Evolutionary conservation across 2,113 vertebrate species (phyloP), one percentile per base, ranked within the genome.

Genomic region (Catharus fuscescens): DNA sequence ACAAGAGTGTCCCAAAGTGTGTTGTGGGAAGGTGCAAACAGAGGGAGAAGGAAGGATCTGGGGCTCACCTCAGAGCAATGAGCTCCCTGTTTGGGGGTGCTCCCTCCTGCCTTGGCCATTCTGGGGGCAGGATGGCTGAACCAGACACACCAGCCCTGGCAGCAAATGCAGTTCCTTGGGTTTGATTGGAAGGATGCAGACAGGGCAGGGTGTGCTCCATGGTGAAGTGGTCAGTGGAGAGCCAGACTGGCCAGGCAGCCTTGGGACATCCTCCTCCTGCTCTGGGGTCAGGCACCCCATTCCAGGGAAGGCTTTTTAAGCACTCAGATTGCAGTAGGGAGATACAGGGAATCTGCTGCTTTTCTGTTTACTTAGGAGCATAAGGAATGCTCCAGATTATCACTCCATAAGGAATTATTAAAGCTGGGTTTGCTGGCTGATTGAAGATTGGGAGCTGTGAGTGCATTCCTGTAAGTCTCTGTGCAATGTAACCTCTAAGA

Each of bases 61-160:
- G 59, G 71, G 64, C 32, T 92, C 19, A 0, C 40, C 88, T 47
- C 19, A 18, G 44, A 10, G 3, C 14, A 29, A 4, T 28, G 25
- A 77, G n/a, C 14, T 81, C 20, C 24, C 5, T 45, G 32, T 0
- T 1, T 9, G 2, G 7, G 3, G 11, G 0, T 45, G 44, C 32
- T 86, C 26, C 61, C 12, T 0, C 7, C 9, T 80, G 47, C 62
- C 53, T 23, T 21, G 42, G 78, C 52, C 24, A 0, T 57, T 32
- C 29, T 24, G 2, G 5, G 26, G 60, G n/a, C 3, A 18, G 45
- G 28, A 9, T 19, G 66, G 10, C 82, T 80, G 86, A 64, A 21
- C 5, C 76, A 10, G 44, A 12, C 18, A 5, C 24, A 7, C 15
- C 80, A n/a, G 28, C 29, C 62, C 17, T 0, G 5, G 48, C 57